Evolutionary conservation across 1,140 invertebrate genomes (phyloP).

Genomic region (Macrotrachela quadricornifera): DNA sequence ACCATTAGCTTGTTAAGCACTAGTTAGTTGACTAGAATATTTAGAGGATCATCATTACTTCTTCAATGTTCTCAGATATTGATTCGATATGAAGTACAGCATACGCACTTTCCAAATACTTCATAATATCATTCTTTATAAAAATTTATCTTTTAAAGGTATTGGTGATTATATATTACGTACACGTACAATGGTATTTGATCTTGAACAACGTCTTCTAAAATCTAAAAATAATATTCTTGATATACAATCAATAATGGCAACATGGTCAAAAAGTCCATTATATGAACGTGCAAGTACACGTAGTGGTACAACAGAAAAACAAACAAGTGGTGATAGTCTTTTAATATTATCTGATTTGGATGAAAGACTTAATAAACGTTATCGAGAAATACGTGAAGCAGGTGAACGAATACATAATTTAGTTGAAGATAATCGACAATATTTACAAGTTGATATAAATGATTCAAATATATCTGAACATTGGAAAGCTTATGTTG

Average conservation of each 20-base stretch:
- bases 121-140: too few species aligned
- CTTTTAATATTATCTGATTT: conserved; percentile 58
- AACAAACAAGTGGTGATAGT: conserved; percentile 47
- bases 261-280: conserved; percentile 54
- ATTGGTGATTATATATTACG: conserved; percentile 48
- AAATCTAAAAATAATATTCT: conserved; percentile 64
- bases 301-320: conserved; percentile 37
- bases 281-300: conserved; percentile 58
- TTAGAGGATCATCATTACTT: too few species aligned
- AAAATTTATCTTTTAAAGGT: conserved; percentile 41
- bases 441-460: conserved; percentile 45
- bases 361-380: conserved; percentile 46
- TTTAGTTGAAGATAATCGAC: conserved; percentile 52
- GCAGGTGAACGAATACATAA: conserved; percentile 48
- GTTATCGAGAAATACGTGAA: conserved; percentile 47
- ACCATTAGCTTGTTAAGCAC: too few species aligned
- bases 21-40: too few species aligned
- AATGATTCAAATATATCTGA: conserved; percentile 28
- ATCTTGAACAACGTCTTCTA: conserved; percentile 53
- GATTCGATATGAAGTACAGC: too few species aligned
- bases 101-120: too few species aligned
- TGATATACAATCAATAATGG: conserved; percentile 50
- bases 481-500: conserved; percentile 58
- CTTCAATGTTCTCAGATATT: too few species aligned
- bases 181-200: conserved; percentile 49